Conservation (phyloP, 2,797 vertebrate genomes). For the Hypotaenidia okinawae region DNA sequence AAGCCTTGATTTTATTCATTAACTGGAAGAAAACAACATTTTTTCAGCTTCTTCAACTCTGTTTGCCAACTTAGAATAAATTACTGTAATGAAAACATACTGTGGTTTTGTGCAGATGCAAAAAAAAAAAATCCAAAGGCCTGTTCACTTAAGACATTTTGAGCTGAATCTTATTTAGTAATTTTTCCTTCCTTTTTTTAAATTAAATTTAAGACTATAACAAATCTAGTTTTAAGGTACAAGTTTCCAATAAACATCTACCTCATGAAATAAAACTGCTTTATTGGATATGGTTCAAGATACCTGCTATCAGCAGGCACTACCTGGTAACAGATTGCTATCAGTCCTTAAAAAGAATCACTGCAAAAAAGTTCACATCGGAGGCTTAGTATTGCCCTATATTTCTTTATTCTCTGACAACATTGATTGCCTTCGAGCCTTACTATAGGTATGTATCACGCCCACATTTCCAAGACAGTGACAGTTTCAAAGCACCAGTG, state of each 20-base stretch:
- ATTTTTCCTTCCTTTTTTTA: not conserved
- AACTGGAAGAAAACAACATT: not conserved
- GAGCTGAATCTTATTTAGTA: not conserved
- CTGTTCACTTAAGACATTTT: not conserved
- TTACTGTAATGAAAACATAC: not conserved
- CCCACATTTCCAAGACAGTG: not conserved
- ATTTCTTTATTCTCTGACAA: not conserved
- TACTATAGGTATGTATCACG: not conserved
- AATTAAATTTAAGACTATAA: not conserved
- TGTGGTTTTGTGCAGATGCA: not conserved
- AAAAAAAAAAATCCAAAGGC: not conserved
- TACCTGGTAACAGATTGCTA: not conserved
- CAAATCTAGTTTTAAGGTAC: not conserved
- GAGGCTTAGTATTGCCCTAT: accelerated
- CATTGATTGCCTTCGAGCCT: not conserved
- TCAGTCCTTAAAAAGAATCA: not conserved
- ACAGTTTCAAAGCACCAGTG: not conserved
- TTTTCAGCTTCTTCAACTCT: not conserved
- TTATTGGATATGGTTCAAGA: not conserved
- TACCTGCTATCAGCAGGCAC: not conserved
- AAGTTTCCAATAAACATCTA: not conserved
- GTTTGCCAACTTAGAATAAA: not conserved
- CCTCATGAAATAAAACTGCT: not conserved
- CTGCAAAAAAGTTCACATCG: not conserved
- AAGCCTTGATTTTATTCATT: not conserved